Conservation (phyloP, 2,797 vertebrate genomes). For the Caiman crocodilus region DNA sequence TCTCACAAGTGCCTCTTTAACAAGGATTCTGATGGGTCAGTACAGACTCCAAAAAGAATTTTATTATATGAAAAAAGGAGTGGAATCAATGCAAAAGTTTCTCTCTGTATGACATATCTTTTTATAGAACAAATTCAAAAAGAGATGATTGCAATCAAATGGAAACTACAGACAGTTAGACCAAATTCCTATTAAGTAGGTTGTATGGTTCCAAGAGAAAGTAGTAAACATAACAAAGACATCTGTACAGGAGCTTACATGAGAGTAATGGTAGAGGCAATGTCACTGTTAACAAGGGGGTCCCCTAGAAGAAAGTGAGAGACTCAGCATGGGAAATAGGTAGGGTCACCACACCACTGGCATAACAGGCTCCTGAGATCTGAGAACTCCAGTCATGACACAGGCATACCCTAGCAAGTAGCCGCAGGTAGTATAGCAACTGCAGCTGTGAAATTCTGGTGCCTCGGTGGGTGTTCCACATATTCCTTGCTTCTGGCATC, state of each 20-base stretch:
- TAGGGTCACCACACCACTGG: not conserved
- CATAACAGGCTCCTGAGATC: not conserved
- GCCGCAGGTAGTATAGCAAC: not conserved
- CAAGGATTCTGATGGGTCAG: not conserved
- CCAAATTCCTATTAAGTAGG: not conserved
- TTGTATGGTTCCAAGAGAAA: accelerated
- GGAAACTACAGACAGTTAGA: not conserved
- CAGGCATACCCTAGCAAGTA: not conserved
- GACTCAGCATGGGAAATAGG: not conserved
- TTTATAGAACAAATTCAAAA: not conserved
- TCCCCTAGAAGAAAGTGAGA: not conserved
- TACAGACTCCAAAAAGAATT: not conserved
- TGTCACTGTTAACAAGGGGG: not conserved
- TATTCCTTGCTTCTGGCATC: accelerated
- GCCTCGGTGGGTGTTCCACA: accelerated
- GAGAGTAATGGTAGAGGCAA: not conserved
- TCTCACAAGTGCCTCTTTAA: not conserved
- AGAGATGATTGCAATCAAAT: not conserved
- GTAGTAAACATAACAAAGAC: not conserved
- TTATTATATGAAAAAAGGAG: not conserved
- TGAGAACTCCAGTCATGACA: not conserved
- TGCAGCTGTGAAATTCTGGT: not conserved
- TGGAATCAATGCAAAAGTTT: not conserved
- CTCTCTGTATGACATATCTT: not conserved
- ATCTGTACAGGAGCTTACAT: accelerated